Conservation (phyloP, 2,888 invertebrate species). For the Acleris holmiana region DNA sequence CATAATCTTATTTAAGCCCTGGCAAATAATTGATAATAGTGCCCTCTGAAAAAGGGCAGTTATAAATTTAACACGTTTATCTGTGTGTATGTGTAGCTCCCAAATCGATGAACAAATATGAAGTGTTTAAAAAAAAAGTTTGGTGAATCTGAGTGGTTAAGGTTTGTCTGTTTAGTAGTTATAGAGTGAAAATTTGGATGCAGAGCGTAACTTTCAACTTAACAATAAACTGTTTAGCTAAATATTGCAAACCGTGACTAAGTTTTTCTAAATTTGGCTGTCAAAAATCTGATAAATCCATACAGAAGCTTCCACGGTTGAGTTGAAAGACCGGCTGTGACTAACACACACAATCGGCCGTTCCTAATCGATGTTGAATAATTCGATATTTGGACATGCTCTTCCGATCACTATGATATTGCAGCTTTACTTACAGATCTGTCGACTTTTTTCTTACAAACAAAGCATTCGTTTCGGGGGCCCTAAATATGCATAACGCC, state of each 20-base stretch:
- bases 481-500: no score
- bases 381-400: slow-evolving; percentile 40
- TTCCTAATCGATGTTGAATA: slow-evolving; percentile 44
- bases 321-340: slow-evolving; percentile 45
- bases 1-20: no score
- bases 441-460: no score
- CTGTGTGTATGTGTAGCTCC: no score
- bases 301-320: slow-evolving; percentile 16
- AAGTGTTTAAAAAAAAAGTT: no score
- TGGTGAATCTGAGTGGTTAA: no score
- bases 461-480: background rate
- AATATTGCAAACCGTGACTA: background rate
- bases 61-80: no score
- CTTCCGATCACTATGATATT: slow-evolving; percentile 23
- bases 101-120: no score
- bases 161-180: no score
- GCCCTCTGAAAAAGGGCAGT: no score
- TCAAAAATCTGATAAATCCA: slow-evolving; percentile 6
- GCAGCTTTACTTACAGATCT: background rate
- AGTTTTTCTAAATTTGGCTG: background rate
- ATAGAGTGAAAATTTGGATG: no score
- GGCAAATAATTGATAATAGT: no score
- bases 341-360: slow-evolving; percentile 43
- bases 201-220: background rate
- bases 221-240: background rate